Evolutionary conservation across 2,113 vertebrate species (phyloP), one percentile per base, ranked within the genome.

Genomic region (Lophotis ruficrista): DNA sequence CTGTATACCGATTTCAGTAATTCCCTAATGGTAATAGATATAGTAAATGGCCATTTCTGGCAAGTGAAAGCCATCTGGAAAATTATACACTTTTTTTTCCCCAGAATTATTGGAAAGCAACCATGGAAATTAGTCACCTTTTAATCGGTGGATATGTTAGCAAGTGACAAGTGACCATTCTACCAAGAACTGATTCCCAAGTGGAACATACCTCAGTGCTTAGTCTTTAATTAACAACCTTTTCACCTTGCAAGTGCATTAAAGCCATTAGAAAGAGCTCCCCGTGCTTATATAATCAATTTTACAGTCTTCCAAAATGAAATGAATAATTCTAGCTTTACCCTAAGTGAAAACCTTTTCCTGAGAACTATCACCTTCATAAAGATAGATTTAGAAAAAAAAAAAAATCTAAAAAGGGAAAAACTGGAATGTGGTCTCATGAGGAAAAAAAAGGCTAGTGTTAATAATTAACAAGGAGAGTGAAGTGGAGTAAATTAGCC

Each of bases 401-500:
- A 79, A 70, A 68, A 96, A 96, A 96, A 97, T 94, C 69, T 66
- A 94, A 97, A 97, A 97, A 96, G 54, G 85, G 77, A 94, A 96
- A 98, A 98, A 98, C 94, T 98, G 97, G 97, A 98, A 98, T 97
- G 89, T 97, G 87, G 97, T 98, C 99, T 98, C 98, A 70, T 94
- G 97, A 98, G 99, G 98, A 99, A 98, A 98, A 98, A 98, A 99
- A 99, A 99, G 99, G 98, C 99, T 98, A 99, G 98, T 99, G 99
- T 99, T 99, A 99, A 99, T 99, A 98, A 99, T 99, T 98, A 98
- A 96, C 98, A 98, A 97, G 98, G 98, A 98, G 98, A 98, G 97
- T 97, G 98, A 98, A 98, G 98, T 98, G 98, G 98, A 98, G 97
- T 98, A 99, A 99, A 99, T 99, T 99, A 99, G 97, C 98, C 98